Base-by-base conservation (phyloP, 2,113 vertebrate species). In the Callionymus lyra region DNA sequence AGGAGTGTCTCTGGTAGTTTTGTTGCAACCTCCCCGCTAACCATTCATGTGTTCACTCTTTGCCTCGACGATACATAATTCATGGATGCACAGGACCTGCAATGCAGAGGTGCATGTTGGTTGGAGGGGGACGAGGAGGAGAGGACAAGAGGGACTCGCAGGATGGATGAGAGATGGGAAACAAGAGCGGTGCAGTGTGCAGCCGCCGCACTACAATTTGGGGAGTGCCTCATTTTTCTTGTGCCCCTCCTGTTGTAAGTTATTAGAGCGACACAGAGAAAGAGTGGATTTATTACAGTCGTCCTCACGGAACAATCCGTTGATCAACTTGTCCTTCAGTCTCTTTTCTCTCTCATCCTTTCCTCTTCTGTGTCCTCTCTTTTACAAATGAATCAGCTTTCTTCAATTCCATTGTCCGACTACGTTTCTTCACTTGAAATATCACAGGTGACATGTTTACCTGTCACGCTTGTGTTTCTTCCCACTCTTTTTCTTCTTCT, bases 381-480 rank as follows among this genome's bases (percentile, higher is more conserved):
- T 15, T 19, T 31, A 5, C n/a, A n/a, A 12, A 9, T 3, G 4
- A 15, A 2, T 5, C 6, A 12, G 3, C 45, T 12, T 9, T 27
- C n/a, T 31, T 38, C n/a, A 34, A 21, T 38, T 37, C 2, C 5
- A 4, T 37, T 6, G 12, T 48, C n/a, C 6, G 14, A 11, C 34
- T 10, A n/a, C 31, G 11, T 21, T 17, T 31, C 18, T 16, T 41
- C 11, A 5, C 12, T 37, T 16, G 10, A 11, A 34, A 9, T 14
- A 9, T 37, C 34, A 37, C 18, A 50, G 49, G 38, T 47, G 37
- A 34, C 37, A 15, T 43, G 17, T 62, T 64, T 83, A 95, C 92
- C 94, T 92, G 84, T 93, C 90, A 59, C 91, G 80, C 57, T 91
- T 94, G 77, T 92, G 94, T 74, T 92, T 96, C 84, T 92, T 97